Evolutionary conservation across 1,140 invertebrate species (phyloP).

Genomic region (Periplaneta americana): DNA sequence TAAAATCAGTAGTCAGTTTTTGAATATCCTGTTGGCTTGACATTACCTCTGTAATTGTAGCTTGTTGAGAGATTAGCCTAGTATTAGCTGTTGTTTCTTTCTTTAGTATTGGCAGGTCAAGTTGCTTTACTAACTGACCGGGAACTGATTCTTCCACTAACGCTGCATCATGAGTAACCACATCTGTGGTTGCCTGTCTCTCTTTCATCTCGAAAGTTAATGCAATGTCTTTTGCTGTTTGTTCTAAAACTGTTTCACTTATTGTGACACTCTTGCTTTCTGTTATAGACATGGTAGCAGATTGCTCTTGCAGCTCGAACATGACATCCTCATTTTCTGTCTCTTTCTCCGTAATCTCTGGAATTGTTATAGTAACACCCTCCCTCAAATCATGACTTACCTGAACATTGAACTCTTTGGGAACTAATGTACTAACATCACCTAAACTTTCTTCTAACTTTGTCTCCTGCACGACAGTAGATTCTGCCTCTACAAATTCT

Average conservation of each 20-base stretch:
- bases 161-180: slow-evolving; percentile 18
- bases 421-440: not conserved
- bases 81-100: slow-evolving; percentile 1
- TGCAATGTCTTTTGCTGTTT: slow-evolving; percentile 18
- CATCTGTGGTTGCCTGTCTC: slow-evolving; percentile 12
- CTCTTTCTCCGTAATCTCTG: slow-evolving; percentile 9
- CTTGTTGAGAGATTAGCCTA: not conserved
- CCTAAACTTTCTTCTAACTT: slow-evolving; percentile 10
- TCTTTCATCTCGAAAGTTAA: slow-evolving; percentile 16
- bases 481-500: slow-evolving; percentile 8
- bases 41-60: not conserved
- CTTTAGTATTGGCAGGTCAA: slow-evolving; percentile 9
- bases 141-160: slow-evolving; percentile 10
- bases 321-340: not conserved
- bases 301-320: not conserved
- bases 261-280: slow-evolving; percentile 16
- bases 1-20: not conserved
- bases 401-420: not conserved
- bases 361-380: slow-evolving; percentile 6
- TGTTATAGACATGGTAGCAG: slow-evolving; percentile 14
- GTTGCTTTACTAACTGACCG: slow-evolving; percentile 11
- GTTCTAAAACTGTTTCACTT: slow-evolving; percentile 19
- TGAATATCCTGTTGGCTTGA: not conserved
- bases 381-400: slow-evolving; percentile 13
- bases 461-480: slow-evolving; percentile 13